phyloP scores from a whole-genome alignment of 2,888 invertebrate species.

The Drosophila anomalata region DNA sequence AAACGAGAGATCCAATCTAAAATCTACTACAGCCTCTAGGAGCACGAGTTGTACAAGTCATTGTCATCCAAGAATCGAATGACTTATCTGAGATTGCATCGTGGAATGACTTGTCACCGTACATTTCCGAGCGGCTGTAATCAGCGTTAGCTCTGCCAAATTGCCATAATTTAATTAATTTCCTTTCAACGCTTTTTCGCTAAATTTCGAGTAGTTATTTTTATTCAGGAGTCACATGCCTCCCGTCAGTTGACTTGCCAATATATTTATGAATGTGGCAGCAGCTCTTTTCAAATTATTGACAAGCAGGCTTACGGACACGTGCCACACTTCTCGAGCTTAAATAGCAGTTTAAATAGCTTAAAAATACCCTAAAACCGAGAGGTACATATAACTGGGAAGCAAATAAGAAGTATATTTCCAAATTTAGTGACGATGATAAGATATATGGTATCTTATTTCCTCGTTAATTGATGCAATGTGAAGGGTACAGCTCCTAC shows the following conservation, averaged over 20 bases:
- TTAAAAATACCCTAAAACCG: conserved; percentile 17
- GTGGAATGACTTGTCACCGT: conserved; percentile 25
- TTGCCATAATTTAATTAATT: conserved; percentile 61
- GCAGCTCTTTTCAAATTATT: conserved; percentile 8
- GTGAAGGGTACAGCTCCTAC: conserved; percentile 3
- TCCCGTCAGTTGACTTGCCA: conserved; percentile 51
- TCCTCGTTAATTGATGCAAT: conserved; percentile 5
- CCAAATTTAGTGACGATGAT: background rate
- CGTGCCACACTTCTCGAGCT: conserved; percentile 18
- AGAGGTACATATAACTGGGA: background rate
- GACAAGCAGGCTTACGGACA: conserved; percentile 21
- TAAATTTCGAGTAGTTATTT: conserved; percentile 54
- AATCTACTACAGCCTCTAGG: conserved; percentile 23
- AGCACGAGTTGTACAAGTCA: conserved; percentile 21
- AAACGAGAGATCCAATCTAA: conserved; percentile 57
- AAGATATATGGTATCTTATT: background rate
- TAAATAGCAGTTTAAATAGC: background rate
- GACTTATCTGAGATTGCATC: conserved; percentile 30
- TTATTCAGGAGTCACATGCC: conserved; percentile 65
- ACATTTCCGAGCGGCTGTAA: conserved; percentile 45
- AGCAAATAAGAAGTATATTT: background rate
- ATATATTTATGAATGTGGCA: conserved; percentile 30
- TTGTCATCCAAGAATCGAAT: conserved; percentile 1
- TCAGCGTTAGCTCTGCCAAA: conserved; percentile 34
- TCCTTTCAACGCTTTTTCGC: conserved; percentile 44